phyloP scores from a whole-genome alignment of 1,140 invertebrate species.

The Musca domestica region DNA sequence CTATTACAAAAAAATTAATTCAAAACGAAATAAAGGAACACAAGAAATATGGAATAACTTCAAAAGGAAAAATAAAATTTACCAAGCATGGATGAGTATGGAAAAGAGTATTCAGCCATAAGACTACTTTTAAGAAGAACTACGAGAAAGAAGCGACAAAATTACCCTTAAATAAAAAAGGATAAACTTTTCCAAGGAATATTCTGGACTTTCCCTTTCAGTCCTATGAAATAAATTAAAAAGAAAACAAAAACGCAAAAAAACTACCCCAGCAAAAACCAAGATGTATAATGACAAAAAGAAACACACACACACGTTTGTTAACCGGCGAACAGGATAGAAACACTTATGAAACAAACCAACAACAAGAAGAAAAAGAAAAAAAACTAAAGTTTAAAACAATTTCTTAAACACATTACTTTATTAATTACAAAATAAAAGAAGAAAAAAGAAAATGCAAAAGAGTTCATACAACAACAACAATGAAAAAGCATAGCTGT shows the following conservation, averaged over 20 bases:
- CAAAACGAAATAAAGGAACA: too few species aligned
- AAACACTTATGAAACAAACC: conserved; percentile 6
- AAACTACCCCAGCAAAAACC: background rate
- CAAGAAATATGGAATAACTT: too few species aligned
- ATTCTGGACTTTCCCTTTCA: background rate
- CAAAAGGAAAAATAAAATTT: too few species aligned
- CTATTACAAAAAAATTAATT: background rate
- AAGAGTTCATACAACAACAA: too few species aligned
- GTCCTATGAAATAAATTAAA: too few species aligned
- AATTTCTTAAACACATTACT: conserved; percentile 1
- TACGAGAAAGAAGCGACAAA: background rate
- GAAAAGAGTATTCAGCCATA: too few species aligned
- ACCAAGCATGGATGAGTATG: too few species aligned
- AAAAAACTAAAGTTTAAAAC: background rate
- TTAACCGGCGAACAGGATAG: conserved; percentile 20
- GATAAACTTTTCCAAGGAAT: background rate
- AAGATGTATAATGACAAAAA: background rate
- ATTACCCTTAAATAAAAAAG: background rate
- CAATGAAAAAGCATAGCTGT: too few species aligned
- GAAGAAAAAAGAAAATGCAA: background rate
- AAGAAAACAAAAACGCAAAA: too few species aligned
- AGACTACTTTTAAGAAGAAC: too few species aligned
- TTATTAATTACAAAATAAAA: conserved; percentile 14
- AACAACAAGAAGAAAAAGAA: background rate
- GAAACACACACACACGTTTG: conserved; percentile 13